Conservation (phyloP, 2,113 vertebrate genomes). For the Caloenas nicobarica region DNA sequence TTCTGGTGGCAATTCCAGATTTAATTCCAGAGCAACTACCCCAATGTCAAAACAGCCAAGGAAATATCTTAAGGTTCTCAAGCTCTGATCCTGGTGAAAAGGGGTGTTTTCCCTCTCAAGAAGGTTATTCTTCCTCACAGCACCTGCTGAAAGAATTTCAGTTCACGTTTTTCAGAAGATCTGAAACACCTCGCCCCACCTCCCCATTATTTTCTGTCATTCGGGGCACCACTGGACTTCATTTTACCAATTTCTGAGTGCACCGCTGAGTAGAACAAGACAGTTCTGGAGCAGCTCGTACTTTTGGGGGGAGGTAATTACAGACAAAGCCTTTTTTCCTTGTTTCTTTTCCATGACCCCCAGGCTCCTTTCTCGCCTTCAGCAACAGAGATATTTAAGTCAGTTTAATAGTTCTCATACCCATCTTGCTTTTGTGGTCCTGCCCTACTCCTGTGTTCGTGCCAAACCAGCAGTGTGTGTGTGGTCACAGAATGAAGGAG, state of each 20-base stretch:
- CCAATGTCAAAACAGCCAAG: background rate
- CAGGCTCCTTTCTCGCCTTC: background rate
- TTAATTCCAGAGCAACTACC: background rate
- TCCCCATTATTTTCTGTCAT: background rate
- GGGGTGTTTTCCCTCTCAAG: background rate
- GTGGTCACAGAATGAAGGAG: background rate
- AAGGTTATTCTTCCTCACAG: background rate
- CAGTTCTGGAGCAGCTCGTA: background rate
- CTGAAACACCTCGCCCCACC: accelerated
- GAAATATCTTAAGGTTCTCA: background rate
- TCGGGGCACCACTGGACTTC: background rate
- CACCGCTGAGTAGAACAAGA: background rate
- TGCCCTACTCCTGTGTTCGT: background rate
- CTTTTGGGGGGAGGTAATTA: background rate
- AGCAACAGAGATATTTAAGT: background rate
- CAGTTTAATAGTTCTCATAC: constrained; percentile 18
- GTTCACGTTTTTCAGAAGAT: background rate
- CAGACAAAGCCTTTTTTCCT: background rate
- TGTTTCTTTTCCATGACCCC: background rate
- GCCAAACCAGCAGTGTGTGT: constrained; percentile 28
- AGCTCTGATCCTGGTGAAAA: background rate
- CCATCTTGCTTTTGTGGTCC: background rate
- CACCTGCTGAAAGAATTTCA: background rate
- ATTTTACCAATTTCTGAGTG: background rate
- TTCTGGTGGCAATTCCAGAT: background rate